phyloP scores from a whole-genome alignment of 92 coral and sea anemone species.

The Diadumene lineata region DNA sequence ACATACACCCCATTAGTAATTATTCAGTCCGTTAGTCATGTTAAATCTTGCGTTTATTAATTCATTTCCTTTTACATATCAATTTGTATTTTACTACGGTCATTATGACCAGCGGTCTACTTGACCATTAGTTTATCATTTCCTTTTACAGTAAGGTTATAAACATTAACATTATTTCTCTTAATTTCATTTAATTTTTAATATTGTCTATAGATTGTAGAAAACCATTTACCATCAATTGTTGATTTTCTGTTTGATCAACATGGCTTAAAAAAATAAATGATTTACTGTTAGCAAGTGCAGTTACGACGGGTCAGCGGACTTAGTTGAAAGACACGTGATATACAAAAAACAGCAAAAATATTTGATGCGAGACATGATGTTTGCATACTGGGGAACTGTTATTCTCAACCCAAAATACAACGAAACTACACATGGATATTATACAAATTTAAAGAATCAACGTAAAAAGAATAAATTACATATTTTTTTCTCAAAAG shows the following conservation, averaged over 20 bases:
- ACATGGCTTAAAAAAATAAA: not conserved
- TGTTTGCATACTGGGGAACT: no score
- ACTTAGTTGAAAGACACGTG: conserved; percentile 9
- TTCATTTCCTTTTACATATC: not conserved
- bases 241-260: not conserved
- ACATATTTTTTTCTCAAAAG: no score
- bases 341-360: not conserved
- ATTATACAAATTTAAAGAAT: no score
- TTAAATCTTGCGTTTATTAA: not conserved
- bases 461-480: no score
- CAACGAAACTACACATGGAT: no score
- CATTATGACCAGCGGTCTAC: not conserved
- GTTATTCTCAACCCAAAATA: no score
- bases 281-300: not conserved
- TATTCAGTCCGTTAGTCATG: not conserved
- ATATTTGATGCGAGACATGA: not conserved
- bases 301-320: conserved; percentile 5
- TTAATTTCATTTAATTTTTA: no score
- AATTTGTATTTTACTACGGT: conserved; percentile 6
- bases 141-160: not conserved
- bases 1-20: not conserved
- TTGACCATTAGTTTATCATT: not conserved
- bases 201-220: no score
- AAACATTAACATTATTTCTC: not conserved
- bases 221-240: not conserved